phyloP scores from a whole-genome alignment of 1,140 invertebrate species.

The Holcopasites calliopsidis region DNA sequence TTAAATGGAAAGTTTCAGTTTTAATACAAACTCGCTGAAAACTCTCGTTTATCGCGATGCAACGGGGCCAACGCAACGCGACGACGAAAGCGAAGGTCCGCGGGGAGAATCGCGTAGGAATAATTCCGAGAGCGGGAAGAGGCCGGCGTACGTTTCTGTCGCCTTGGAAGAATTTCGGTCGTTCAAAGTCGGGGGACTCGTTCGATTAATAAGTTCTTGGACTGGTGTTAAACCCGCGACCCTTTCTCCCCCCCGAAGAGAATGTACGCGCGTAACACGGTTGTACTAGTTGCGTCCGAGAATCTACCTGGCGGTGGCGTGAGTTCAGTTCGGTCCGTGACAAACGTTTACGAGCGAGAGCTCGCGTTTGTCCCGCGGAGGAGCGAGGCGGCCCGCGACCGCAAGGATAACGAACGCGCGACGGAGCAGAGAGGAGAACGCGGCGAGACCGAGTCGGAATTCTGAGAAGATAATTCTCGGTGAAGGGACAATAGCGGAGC shows the following conservation, averaged over 20 bases:
- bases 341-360: background rate
- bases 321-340: background rate
- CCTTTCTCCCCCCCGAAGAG: background rate
- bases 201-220: too few relatives aligned
- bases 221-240: too few relatives aligned
- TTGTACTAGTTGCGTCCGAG: too few relatives aligned
- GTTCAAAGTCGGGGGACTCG: too few relatives aligned
- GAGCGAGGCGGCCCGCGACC: too few relatives aligned
- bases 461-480: conserved; percentile 49
- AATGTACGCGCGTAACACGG: background rate
- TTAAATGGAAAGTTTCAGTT: conserved; percentile 47
- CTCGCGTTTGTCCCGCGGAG: background rate
- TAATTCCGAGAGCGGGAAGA: too few relatives aligned
- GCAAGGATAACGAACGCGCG: conserved; percentile 8
- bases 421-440: conserved; percentile 4
- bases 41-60: conserved; percentile 17
- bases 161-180: too few relatives aligned
- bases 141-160: background rate
- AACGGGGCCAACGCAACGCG: conserved; percentile 4
- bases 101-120: background rate
- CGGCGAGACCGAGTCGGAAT: background rate
- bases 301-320: background rate
- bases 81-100: conserved; percentile 18
- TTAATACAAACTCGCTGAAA: conserved; percentile 36
- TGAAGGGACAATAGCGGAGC: conserved; percentile 27